A percentile compares a stretch with the other conserved stretches of the same genome.
Evolutionary conservation across 2,888 invertebrate genomes (phyloP).

Genomic region (Nomada flava): DNA sequence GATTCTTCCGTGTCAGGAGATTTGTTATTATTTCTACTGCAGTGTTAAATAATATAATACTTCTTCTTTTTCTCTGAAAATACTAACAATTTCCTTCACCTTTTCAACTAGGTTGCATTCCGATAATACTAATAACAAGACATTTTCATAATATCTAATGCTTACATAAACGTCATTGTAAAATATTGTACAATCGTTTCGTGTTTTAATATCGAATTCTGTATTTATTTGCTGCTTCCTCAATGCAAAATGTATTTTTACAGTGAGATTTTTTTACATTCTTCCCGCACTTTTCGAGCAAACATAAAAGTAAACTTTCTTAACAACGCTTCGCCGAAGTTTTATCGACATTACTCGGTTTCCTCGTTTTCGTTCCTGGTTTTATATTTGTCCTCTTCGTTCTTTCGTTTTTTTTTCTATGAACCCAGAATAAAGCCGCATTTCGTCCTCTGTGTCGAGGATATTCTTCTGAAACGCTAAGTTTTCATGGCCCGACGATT

Average conservation of each 20-base stretch:
- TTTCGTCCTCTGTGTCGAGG: constrained; percentile 9
- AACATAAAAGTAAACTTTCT: constrained; percentile 16
- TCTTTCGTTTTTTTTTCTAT: not conserved
- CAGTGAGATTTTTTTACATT: not conserved
- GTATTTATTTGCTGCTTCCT: not conserved
- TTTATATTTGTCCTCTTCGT: not conserved
- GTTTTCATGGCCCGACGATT: constrained; percentile 24
- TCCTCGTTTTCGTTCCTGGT: not conserved
- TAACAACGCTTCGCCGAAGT: constrained; percentile 27
- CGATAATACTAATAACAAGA: no score
- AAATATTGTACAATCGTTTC: no score
- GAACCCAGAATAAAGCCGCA: constrained; percentile 15
- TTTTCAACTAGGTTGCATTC: no score
- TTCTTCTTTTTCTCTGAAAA: no score
- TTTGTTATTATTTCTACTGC: constrained; percentile 39
- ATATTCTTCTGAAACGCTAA: constrained; percentile 37
- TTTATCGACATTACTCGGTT: constrained; percentile 17
- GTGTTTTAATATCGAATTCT: not conserved
- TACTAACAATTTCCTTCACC: not conserved
- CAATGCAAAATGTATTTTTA: not conserved
- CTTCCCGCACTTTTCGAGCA: not conserved
- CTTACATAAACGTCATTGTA: no score
- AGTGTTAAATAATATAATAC: constrained; percentile 13
- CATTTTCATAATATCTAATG: no score
- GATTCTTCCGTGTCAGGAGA: constrained; percentile 20